Evolutionary conservation across 2,888 invertebrate species (phyloP), one percentile per base, ranked within the genome.

Genomic region (Oxytorus armatus): DNA sequence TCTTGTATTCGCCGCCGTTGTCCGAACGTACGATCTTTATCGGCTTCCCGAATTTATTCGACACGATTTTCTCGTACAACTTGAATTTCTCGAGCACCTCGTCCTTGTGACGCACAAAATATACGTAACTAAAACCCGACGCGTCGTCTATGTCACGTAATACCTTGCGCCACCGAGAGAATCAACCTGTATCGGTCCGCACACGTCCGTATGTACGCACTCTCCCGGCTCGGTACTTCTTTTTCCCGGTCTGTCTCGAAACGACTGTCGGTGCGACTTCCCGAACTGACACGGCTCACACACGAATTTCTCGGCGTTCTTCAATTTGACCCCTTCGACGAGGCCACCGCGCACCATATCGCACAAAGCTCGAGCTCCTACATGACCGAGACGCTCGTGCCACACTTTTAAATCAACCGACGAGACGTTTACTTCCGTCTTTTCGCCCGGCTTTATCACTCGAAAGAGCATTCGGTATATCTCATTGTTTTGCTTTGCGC

Each of bases 1-100:
- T 78, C 5, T 57, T 57, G 11, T 84, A 78, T 53, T 86, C 63
- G 2, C 74, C 63, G 10, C 84, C 84, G 21, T 79, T 84, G 55
- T 84, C 84, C 53, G 74, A 70, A 0, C 79, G 33, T 10, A 85
- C 65, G 1, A 25, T 18, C 42, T 79, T 81, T 5, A 85, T 68
- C 11, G 53, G 42, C 18, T 11, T 63, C 4, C 77, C 82, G 44
- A 70, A 65, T 10, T 77, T 70, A 4, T 57, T 77, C n/a, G n/a
- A 10, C 16, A 61, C 51, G 0, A 63, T 7, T 0, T 25, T 42
- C 11, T 61, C 72, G 53, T 55, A 83, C 23, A 74, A 74, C 55
- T 39, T 76, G 49, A 83, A 83, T 63, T 63, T 70, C 0, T 82
- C 63, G 18, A 82, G 53, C 7, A 82, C 81, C 51, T 85, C 82